A percentile compares a stretch with the other conserved stretches of the same genome.
Conservation (phyloP, 2,888 invertebrate species). For the Nephrotoma flavescens region DNA sequence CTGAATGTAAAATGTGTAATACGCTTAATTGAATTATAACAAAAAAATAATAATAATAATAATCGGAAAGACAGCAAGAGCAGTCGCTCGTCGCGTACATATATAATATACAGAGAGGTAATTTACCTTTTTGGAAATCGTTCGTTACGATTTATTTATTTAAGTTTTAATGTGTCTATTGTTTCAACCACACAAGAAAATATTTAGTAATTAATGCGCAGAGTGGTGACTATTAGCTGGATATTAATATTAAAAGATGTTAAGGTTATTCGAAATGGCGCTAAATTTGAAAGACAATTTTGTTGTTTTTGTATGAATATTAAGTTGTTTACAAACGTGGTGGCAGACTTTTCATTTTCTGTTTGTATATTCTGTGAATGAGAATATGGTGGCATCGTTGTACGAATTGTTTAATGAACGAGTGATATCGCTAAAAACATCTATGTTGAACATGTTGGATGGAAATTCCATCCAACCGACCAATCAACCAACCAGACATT, state of each 20-base stretch:
- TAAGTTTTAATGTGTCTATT: neutral
- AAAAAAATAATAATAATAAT: neutral
- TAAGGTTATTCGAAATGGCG: neutral
- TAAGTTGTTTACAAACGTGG: neutral
- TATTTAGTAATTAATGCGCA: neutral
- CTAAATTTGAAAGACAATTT: neutral
- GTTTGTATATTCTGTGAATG: neutral
- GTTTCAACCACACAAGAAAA: neutral
- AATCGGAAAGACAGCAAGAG: neutral
- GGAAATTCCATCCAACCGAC: too few relatives aligned
- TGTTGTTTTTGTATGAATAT: neutral
- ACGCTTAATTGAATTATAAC: neutral
- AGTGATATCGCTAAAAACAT: too few relatives aligned
- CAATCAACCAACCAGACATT: too few relatives aligned
- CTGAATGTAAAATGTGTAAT: neutral
- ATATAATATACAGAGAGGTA: neutral
- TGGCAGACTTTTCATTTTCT: neutral
- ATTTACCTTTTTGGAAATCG: neutral
- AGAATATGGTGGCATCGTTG: too few relatives aligned
- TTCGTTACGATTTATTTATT: neutral
- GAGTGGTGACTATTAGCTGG: neutral
- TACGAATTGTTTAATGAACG: too few relatives aligned
- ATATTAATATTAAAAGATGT: neutral
- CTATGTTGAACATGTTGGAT: too few relatives aligned
- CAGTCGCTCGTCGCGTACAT: neutral